Base-by-base conservation (phyloP, 2,113 vertebrate species). In the Elgaria multicarinata region DNA sequence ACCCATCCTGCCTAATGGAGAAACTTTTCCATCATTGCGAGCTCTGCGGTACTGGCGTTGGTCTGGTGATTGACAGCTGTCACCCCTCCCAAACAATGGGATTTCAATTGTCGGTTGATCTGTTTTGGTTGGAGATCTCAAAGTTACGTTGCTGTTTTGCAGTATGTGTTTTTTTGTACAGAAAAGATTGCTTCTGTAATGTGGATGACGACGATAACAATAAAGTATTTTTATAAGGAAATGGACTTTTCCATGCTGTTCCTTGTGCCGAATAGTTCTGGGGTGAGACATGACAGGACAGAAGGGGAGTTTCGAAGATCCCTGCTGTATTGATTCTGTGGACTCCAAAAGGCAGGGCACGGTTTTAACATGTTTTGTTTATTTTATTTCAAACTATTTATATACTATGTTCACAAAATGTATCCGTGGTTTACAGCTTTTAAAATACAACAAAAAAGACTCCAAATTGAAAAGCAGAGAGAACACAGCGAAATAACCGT, bases 221-320 rank as follows among this genome's bases (percentile, higher is more conserved):
- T 96, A 96, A 96, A 95, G 44, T 96, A 96, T 96, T 96, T 96
- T 96, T 2, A 58, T 91, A 91, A 83, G 75, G 50, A 58, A 84
- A 13, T 3, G 13, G 20, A 8, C 42, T 33, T 67, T 4, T 5
- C 2, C 33, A 9, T 74, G 44, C 20, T 44, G 3, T 16, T 58
- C 4, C 26, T 81, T 36, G 14, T n/a, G 53, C 24, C 24, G 10
- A 36, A 67, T 44, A 80, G 12, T 31, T 31, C 7, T 28, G 66
- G n/a, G 8, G 66, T 67, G 26, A 26, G 66, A 2, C 50, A 53
- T 6, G 50, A 12, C 50, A 10, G 50, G 66, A 67, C 6, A 6
- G 64, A 1, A 9, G 22, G 66, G 9, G 26, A 6, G 18, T 71
- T 69, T 6, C 26, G 6, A 20, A 71, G 67, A 71, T 71, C 69